A percentile compares a stretch with the other conserved stretches of the same genome.
phyloP scores from a whole-genome alignment of 2,888 invertebrate genomes.

The Gari tellinella region DNA sequence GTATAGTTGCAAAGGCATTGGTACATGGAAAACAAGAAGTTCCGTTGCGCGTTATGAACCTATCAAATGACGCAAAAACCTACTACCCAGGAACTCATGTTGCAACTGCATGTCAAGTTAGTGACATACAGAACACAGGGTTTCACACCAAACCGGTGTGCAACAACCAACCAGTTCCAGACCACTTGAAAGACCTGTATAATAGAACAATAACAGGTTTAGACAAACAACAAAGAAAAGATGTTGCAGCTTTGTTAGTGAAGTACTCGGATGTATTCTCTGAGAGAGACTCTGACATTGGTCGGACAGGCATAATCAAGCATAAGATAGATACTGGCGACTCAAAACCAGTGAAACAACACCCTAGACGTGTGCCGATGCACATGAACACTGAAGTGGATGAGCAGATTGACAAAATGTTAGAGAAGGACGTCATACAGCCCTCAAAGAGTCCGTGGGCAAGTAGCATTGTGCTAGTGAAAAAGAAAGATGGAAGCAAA shows the following conservation, averaged over 20 bases:
- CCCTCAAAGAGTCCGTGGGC: not conserved
- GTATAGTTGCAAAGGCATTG: no score
- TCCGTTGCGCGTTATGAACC: no score
- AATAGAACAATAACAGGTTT: not conserved
- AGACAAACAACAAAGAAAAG: not conserved
- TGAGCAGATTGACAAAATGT: conserved; percentile 4
- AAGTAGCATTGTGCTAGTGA: not conserved
- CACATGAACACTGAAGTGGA: conserved; percentile 6
- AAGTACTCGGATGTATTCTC: conserved; percentile 10
- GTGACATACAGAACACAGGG: not conserved
- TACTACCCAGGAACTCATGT: conserved; percentile 10
- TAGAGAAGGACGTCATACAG: no score
- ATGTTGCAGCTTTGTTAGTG: not conserved
- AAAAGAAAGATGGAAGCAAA: not conserved
- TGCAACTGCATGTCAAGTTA: not conserved
- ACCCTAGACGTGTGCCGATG: not conserved
- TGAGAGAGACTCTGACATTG: no score
- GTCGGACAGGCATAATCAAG: no score
- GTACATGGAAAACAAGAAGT: no score
- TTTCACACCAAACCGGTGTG: no score
- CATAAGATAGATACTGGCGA: conserved; percentile 3
- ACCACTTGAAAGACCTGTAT: conserved; percentile 2
- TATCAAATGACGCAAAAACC: conserved; percentile 1
- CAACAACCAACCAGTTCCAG: not conserved
- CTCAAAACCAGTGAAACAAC: not conserved